Conservation (phyloP, 2,113 vertebrate genomes). For the Myrmophylax atrothorax region DNA sequence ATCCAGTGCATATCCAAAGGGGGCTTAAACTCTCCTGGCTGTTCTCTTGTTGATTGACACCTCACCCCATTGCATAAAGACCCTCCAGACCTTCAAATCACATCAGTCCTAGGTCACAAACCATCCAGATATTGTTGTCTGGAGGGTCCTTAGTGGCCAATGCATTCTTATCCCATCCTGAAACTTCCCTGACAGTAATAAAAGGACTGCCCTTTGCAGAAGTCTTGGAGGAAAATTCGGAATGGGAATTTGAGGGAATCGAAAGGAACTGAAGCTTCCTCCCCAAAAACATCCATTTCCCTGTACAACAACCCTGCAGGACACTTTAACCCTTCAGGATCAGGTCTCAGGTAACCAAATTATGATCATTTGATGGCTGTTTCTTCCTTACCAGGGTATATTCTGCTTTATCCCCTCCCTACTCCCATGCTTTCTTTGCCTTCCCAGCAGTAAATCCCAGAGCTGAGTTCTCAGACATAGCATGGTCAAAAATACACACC, state of each 20-base stretch:
- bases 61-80: fast-evolving
- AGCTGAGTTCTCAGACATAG: not conserved
- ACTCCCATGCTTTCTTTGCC: not conserved
- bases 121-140: not conserved
- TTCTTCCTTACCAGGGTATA: not conserved
- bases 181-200: not conserved
- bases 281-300: not conserved
- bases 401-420: fast-evolving
- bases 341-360: not conserved
- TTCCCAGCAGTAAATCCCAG: not conserved
- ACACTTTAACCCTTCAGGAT: not conserved
- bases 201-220: not conserved
- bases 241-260: not conserved
- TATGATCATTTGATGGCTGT: not conserved
- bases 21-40: not conserved
- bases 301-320: not conserved
- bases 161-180: not conserved
- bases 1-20: not conserved
- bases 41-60: not conserved
- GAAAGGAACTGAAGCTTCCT: not conserved
- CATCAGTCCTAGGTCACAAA: not conserved
- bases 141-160: not conserved
- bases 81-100: not conserved
- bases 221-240: not conserved
- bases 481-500: not conserved